A percentile compares a stretch with the other conserved stretches of the same genome.
These are phyloP conservation scores for Chauna torquata DNA, from an alignment of 2,113 vertebrate species.

Conservation along the genomic window DNA sequence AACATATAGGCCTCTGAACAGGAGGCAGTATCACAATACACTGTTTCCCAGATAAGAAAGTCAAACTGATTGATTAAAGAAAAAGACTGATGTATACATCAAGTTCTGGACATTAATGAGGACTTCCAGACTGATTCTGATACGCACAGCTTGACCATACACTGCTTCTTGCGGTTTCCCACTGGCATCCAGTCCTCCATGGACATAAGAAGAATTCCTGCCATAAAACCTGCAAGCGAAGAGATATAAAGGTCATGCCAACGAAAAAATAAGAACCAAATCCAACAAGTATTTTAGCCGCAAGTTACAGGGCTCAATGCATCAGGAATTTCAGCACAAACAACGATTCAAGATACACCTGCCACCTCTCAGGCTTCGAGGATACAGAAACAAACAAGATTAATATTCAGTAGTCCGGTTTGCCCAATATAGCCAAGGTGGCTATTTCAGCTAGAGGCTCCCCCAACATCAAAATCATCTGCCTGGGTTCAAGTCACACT, in stretches of 20 bases:
- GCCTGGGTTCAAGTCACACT: rapidly evolving
- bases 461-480: not conserved
- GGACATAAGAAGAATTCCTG: slow-evolving; percentile 96
- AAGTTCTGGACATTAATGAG: not conserved
- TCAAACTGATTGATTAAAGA: not conserved
- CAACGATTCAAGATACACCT: not conserved
- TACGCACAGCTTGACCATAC: slow-evolving; percentile 95
- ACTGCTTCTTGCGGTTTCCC: slow-evolving; percentile 96
- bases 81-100: not conserved
- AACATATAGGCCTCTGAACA: not conserved
- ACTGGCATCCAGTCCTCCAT: slow-evolving; percentile 92
- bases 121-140: not conserved
- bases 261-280: not conserved
- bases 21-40: rapidly evolving
- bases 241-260: not conserved
- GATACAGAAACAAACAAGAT: not conserved
- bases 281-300: not conserved
- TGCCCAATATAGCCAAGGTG: not conserved
- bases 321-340: not conserved
- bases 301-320: not conserved
- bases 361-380: not conserved
- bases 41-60: not conserved
- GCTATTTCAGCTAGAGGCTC: not conserved
- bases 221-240: slow-evolving; percentile 90
- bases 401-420: not conserved